Evolutionary conservation across 2,797 vertebrate species (phyloP), one percentile per base, ranked within the genome.

Genomic region (Botia almorhae): DNA sequence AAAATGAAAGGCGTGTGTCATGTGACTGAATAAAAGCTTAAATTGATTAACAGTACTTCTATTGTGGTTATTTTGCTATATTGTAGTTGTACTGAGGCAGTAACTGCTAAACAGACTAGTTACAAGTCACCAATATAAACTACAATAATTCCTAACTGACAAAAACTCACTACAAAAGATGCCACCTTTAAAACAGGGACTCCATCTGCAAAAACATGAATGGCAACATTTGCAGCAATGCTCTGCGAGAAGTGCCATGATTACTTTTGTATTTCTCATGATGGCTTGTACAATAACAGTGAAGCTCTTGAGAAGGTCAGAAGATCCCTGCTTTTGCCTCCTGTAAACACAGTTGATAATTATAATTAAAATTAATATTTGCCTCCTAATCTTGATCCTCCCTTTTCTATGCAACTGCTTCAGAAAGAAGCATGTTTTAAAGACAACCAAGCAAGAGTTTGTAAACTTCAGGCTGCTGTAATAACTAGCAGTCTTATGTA

Each of bases 401-500:
- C 74, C 58, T 56, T 80, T 46, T n/a, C n/a, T 64, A 76, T 36
- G 33, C 46, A 51, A 26, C 50, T 55, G 50, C 69, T 70, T 50
- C 50, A 7, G 50, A 76, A 53, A 84, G 55, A 76, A 80, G 82
- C 46, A 71, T 21, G 17, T 6, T 46, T 56, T 71, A 48, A 67
- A 55, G 50, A 79, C 76, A 78, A 72, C 21, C 55, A 77, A 81
- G 60, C 19, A 64, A 13, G 50, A 19, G 58, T 72, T 71, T 68
- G 17, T n/a, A 33, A 43, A 64, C 67, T 73, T 33, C 33, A n/a
- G 26, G 36, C 63, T 51, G 29, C 78, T 58, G 74, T 73, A 72
- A 69, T 69, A 76, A 80, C 67, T 56, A 74, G 92, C 91, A 89
- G 88, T 89, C 90, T 90, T 90, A 91, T 88, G 92, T 89, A 87